These are phyloP conservation scores for Perognathus longimembris DNA, from an alignment of 2,113 vertebrate genomes.

Conservation along the genomic window DNA sequence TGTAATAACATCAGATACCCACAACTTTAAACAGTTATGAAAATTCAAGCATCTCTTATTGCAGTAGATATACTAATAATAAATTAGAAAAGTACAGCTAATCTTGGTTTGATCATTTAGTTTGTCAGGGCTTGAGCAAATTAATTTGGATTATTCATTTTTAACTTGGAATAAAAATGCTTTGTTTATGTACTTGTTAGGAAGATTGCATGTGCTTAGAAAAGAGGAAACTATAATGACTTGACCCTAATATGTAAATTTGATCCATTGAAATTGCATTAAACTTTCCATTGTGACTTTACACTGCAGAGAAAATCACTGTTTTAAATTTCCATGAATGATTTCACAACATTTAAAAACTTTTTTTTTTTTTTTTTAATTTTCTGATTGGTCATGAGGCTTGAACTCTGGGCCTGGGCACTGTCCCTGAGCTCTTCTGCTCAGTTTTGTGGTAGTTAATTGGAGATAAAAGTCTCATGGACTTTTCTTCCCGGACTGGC, in stretches of 20 bases:
- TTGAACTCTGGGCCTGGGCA: no score
- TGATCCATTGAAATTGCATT: background rate
- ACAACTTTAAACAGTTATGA: background rate
- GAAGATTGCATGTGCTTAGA: conserved; percentile 5
- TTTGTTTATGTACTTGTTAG: background rate
- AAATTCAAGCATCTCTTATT: conserved; percentile 19
- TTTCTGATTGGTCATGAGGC: no score
- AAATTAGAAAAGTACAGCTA: conserved; percentile 1
- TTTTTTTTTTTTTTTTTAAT: no score
- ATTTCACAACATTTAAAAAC: background rate
- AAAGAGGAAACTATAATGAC: background rate
- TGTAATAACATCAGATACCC: background rate
- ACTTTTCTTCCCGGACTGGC: no score
- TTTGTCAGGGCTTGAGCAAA: conserved; percentile 38
- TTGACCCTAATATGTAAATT: conserved; percentile 42
- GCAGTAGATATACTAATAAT: conserved; percentile 15
- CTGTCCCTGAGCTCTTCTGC: no score
- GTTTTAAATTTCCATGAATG: conserved; percentile 17
- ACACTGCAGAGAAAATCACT: background rate
- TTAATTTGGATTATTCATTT: conserved; percentile 47
- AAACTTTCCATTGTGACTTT: conserved; percentile 55
- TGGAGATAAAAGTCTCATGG: no score
- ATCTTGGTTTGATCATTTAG: conserved; percentile 15
- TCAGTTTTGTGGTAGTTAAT: no score
- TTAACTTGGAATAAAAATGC: conserved; percentile 41